A percentile compares a stretch with the other conserved stretches of the same genome.
phyloP scores from a whole-genome alignment of 1,140 invertebrate species.

The Drosophila pectinifera region DNA sequence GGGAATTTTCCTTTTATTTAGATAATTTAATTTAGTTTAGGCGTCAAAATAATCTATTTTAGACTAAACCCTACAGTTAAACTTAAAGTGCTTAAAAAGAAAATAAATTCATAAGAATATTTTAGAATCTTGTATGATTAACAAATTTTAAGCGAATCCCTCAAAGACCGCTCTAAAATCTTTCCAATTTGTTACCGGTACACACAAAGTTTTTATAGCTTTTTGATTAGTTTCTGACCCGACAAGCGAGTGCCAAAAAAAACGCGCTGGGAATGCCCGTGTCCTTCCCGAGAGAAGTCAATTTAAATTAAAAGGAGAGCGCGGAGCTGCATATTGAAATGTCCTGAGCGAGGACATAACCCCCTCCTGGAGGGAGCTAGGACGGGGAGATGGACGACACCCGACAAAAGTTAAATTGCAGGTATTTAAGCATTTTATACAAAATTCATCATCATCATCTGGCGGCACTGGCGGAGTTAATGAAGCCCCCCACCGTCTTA shows the following conservation, averaged over 20 bases:
- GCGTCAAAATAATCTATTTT: too few relatives aligned
- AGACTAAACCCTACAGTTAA: too few relatives aligned
- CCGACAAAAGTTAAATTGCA: slow-evolving; percentile 81
- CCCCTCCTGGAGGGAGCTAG: background rate
- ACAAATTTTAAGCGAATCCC: too few relatives aligned
- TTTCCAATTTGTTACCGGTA: slow-evolving; percentile 15
- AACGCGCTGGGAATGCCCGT: slow-evolving; percentile 42
- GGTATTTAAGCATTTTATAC: slow-evolving; percentile 84
- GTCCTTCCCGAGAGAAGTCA: slow-evolving; percentile 50
- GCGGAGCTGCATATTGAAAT: slow-evolving; percentile 69
- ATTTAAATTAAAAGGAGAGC: slow-evolving; percentile 79
- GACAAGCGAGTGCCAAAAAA: slow-evolving; percentile 17
- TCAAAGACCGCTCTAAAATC: slow-evolving; percentile 4
- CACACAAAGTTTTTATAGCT: slow-evolving; percentile 73
- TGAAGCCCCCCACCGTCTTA: slow-evolving; percentile 31
- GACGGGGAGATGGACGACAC: slow-evolving; percentile 37
- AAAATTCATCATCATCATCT: slow-evolving; percentile 79
- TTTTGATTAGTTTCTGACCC: slow-evolving; percentile 79
- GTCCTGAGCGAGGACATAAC: slow-evolving; percentile 6
- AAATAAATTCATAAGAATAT: background rate
- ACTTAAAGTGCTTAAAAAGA: too few relatives aligned
- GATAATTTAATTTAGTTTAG: too few relatives aligned
- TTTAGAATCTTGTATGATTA: background rate
- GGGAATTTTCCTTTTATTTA: too few relatives aligned
- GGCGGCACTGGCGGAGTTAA: slow-evolving; percentile 62